A percentile compares a stretch with the other conserved stretches of the same genome.
Conservation (phyloP, 2,113 vertebrate species). For the Psettodes erumei region DNA sequence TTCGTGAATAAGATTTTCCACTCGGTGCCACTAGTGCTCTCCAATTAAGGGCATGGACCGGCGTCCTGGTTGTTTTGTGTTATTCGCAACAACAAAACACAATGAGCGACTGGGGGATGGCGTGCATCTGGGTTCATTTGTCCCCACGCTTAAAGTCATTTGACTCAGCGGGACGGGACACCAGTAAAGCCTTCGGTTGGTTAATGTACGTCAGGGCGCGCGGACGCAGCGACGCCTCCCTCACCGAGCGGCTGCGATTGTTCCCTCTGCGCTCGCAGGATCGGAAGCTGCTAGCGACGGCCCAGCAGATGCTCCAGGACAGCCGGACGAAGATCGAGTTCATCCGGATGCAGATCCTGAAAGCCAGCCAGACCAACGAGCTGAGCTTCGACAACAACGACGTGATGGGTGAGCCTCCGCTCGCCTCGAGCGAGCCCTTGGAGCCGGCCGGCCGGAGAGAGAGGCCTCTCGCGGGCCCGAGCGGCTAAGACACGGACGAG, state of each 20-base stretch:
- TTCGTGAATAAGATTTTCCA: slow-evolving; percentile 68
- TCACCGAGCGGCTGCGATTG: not conserved
- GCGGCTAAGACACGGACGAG: too few relatives aligned
- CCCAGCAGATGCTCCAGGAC: slow-evolving; percentile 98
- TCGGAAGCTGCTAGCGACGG: slow-evolving; percentile 95
- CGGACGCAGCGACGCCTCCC: not conserved
- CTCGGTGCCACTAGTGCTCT: slow-evolving; percentile 46
- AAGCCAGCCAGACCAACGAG: slow-evolving; percentile 95
- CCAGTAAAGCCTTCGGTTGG: not conserved
- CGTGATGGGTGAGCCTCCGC: slow-evolving; percentile 76
- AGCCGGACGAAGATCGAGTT: slow-evolving; percentile 99
- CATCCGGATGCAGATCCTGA: slow-evolving; percentile 99
- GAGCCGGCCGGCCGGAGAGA: not conserved
- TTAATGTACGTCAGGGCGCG: not conserved
- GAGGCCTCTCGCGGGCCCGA: not conserved
- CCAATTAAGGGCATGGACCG: slow-evolving; percentile 61
- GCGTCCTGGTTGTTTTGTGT: slow-evolving; percentile 35
- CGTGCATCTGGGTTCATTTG: not conserved
- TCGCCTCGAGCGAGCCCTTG: not conserved
- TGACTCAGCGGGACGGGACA: not conserved
- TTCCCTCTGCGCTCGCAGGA: slow-evolving; percentile 79
- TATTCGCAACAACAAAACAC: slow-evolving; percentile 33
- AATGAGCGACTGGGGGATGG: slow-evolving; percentile 14
- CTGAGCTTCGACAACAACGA: slow-evolving; percentile 95
- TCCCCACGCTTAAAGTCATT: not conserved